Conservation (phyloP, 1,140 invertebrate genomes). For the Drosophila bipectinata region DNA sequence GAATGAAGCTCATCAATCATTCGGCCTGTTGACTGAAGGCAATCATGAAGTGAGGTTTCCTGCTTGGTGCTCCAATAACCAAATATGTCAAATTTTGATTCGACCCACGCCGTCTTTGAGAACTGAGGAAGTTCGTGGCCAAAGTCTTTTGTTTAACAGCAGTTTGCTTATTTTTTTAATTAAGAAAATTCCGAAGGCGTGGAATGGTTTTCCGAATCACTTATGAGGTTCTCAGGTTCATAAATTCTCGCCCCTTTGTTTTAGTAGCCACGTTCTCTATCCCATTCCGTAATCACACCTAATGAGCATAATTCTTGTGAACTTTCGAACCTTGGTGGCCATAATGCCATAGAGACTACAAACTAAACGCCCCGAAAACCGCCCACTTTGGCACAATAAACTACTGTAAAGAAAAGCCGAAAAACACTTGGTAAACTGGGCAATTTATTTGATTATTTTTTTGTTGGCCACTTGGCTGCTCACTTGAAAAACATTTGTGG, state of each 20-base stretch:
- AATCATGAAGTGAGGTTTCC: slow-evolving; percentile 60
- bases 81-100: slow-evolving; percentile 51
- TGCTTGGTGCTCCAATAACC: slow-evolving; percentile 69
- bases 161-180: slow-evolving; percentile 45
- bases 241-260: slow-evolving; percentile 47
- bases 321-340: slow-evolving; percentile 20
- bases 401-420: slow-evolving; percentile 39
- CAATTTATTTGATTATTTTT: slow-evolving; percentile 38
- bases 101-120: slow-evolving; percentile 20
- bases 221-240: slow-evolving; percentile 35
- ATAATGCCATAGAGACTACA: slow-evolving; percentile 27
- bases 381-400: slow-evolving; percentile 58
- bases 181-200: slow-evolving; percentile 21
- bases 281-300: slow-evolving; percentile 4
- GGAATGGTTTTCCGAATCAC: slow-evolving; percentile 6
- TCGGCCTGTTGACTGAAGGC: slow-evolving; percentile 47
- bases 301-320: slow-evolving; percentile 47
- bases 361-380: slow-evolving; percentile 16
- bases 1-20: slow-evolving; percentile 63
- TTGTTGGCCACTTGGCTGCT: slow-evolving; percentile 28
- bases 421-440: slow-evolving; percentile 32
- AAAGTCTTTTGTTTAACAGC: slow-evolving; percentile 54
- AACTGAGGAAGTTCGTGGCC: slow-evolving; percentile 43
- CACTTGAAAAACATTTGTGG: slow-evolving; percentile 63
- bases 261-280: slow-evolving; percentile 25